Base-by-base conservation (phyloP, 2,888 invertebrate species). In the Rotaria magnacalcarata region DNA sequence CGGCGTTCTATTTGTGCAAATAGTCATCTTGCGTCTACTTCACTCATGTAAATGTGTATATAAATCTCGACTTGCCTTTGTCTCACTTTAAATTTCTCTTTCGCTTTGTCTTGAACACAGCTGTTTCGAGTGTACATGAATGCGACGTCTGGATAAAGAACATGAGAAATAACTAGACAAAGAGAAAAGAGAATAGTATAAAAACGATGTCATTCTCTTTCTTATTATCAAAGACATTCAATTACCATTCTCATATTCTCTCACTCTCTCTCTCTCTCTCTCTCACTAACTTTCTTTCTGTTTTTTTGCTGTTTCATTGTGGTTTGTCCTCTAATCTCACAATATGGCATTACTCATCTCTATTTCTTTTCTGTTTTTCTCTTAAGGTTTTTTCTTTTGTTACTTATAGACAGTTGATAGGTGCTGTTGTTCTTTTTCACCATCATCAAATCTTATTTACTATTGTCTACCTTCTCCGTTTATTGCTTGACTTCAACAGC, bases 241-340 rank as follows among this genome's bases (percentile, higher is more conserved):
- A 67, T 67, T 67, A 67, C 67, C 67, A 34, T 67, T 67, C 67
- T 67, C 67, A 67, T 67, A 34, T 67, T 67, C 16, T 67, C 24
- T 27, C 24, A 14, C 27, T 16, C 21, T 54, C 54, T 21, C 34
- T 67, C 67, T 67, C n/a, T 60, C 2, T 27, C 27, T 21, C 34
- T 67, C 67, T 67, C n/a, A 27, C 2, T 27, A 16, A 34, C 16
- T 67, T 16, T 27, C 24, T 27, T 14, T 16, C 21, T 54, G 21
- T 21, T 14, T 67, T 67, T 27, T 27, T 67, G 19, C 19, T 67
- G 19, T 67, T 67, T 6, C 67, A 34, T 67, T 41, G 34, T 34
- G 19, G 67, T 67, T n/a, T 67, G 67, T 34, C 34, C 34, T 34
- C 67, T 67, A 67, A 67, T 67, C 67, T 34, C 6, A 67, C 34